phyloP scores from a whole-genome alignment of 2,797 vertebrate species.

The Molossus molossus region DNA sequence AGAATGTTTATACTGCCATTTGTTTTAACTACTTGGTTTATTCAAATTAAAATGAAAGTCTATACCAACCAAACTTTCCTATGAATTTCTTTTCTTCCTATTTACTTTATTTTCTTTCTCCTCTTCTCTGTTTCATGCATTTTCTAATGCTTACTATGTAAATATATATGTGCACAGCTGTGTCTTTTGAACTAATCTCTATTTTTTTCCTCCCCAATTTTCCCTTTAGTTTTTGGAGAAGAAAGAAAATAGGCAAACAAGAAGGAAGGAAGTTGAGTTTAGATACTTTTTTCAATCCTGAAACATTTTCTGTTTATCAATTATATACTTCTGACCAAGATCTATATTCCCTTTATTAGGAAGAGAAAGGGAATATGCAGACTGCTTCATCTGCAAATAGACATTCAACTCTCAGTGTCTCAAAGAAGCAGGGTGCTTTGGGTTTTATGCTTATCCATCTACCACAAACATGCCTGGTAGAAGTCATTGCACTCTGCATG shows the following conservation, averaged over 20 bases:
- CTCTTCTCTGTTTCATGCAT: not conserved
- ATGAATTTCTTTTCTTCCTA: not conserved
- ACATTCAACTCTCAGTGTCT: not conserved
- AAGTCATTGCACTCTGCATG: not conserved
- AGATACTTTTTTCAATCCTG: not conserved
- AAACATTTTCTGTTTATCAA: not conserved
- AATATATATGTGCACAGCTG: not conserved
- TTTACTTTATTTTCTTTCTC: not conserved
- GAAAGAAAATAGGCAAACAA: slow-evolving; percentile 25
- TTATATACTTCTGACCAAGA: not conserved
- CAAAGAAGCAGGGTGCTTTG: not conserved
- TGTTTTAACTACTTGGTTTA: slow-evolving; percentile 52
- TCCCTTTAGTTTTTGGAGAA: not conserved
- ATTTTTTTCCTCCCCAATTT: not conserved
- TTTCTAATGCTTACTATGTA: not conserved
- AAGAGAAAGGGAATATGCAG: not conserved
- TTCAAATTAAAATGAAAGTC: slow-evolving; percentile 59
- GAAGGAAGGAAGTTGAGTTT: not conserved
- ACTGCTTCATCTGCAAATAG: not conserved
- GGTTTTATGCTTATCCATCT: not conserved
- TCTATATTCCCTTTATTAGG: not conserved
- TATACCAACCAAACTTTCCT: not conserved
- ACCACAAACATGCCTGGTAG: accelerated
- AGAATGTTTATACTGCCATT: not conserved
- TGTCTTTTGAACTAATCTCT: not conserved